Evolutionary conservation across 53 echinoderm and acorn worm species (phyloP), one percentile per base, ranked within the genome.

Genomic region (Stichopus horrens): DNA sequence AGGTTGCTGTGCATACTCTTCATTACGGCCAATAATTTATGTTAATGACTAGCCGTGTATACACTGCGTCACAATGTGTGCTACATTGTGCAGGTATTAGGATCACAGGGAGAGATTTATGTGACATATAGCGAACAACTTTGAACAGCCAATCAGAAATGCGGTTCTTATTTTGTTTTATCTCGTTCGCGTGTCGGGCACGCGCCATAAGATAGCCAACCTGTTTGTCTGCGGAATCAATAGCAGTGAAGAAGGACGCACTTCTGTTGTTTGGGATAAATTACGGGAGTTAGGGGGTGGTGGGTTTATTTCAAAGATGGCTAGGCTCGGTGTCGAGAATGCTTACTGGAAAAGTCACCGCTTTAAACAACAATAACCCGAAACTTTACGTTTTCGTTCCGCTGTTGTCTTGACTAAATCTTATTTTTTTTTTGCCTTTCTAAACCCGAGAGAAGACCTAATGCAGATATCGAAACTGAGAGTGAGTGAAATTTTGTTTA

Each of bases 261-360:
- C 51, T 68, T 67, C 22, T 67, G 54, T 77, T 13, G 67, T 58
- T 86, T 67, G 37, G 86, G 71, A 86, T 86, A 86, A 67, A 86
- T 67, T 58, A 65, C 86, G 7, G 71, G 67, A 60, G 71, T 86
- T 65, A 18, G 7, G 86, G 71, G 86, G 71, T 58, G 65, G 86
- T 65, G 65, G 86, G 71, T 67, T 86, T 58, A 63, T 65, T 86
- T 67, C 51, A 52, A 66, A 86, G 66, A 86, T 86, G 86, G 86
- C 23, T 52, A 66, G 71, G 11, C 86, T 51, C 7, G 58, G 86
- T 65, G 66, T 86, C 53, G 21, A 53, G 23, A 67, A 67, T 53
- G 13, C 86, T n/a, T 86, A 9, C 37, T 86, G 86, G 86, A 86
- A 86, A 68, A 66, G 60, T 53, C 86, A 68, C 53, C 86, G 86